These are phyloP conservation scores for Xanthia icteritia DNA, from an alignment of 2,888 invertebrate genomes.

Conservation along the genomic window DNA sequence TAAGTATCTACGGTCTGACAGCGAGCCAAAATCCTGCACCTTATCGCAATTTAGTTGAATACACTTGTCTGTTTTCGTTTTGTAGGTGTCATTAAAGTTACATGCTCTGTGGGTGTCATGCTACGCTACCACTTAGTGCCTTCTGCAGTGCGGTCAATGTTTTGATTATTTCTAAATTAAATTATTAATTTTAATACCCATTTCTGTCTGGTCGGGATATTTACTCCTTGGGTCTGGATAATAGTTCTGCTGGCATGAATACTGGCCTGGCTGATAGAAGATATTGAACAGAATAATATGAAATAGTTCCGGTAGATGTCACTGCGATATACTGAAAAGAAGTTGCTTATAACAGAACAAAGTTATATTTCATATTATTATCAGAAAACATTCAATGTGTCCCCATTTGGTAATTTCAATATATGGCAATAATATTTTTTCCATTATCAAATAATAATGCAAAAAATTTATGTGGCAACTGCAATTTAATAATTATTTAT, in stretches of 20 bases:
- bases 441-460: not conserved
- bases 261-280: too few species aligned
- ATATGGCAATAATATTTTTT: not conserved
- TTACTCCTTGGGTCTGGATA: not conserved
- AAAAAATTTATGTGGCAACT: constrained; percentile 39
- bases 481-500: constrained; percentile 1
- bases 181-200: too few species aligned
- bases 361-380: not conserved
- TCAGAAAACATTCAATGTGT: not conserved
- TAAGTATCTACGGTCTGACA: too few species aligned
- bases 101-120: too few species aligned
- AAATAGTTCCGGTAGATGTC: constrained; percentile 23
- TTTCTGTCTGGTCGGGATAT: too few species aligned
- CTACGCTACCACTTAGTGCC: too few species aligned
- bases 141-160: too few species aligned
- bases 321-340: not conserved
- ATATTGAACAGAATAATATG: not conserved
- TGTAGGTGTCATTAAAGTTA: too few species aligned
- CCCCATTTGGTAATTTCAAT: not conserved
- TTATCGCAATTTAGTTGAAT: too few species aligned
- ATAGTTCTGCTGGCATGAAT: not conserved
- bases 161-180: too few species aligned
- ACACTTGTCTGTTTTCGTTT: too few species aligned
- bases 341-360: not conserved
- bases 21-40: too few species aligned